phyloP scores from a whole-genome alignment of 92 coral and sea anemone genomes.

The Pocillopora grandis region DNA sequence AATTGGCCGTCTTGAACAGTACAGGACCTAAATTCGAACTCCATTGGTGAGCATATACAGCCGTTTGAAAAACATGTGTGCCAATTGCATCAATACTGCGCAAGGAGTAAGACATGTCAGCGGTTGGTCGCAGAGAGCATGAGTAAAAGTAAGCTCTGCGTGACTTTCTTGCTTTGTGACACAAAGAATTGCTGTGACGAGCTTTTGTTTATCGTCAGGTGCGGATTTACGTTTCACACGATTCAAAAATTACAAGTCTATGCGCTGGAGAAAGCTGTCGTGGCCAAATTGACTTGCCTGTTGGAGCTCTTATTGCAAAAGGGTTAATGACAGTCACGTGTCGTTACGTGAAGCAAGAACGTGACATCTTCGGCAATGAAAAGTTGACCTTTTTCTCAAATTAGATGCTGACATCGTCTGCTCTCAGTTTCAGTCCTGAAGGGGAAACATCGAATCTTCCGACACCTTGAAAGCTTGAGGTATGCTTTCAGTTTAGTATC shows the following conservation, averaged over 20 bases:
- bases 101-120: slow-evolving; percentile 3
- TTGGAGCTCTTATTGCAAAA: background rate
- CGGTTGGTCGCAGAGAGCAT: background rate
- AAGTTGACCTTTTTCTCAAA: background rate
- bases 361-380: slow-evolving; percentile 10
- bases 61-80: background rate
- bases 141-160: slow-evolving; percentile 2
- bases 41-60: slow-evolving; percentile 7
- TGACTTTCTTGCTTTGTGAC: background rate
- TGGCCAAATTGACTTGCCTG: background rate
- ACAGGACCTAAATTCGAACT: background rate
- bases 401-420: slow-evolving; percentile 1
- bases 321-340: background rate
- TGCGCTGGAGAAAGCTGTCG: background rate
- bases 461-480: background rate
- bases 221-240: slow-evolving; percentile 1
- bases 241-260: background rate
- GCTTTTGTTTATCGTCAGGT: background rate
- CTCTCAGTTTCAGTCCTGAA: background rate
- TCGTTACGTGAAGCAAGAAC: slow-evolving; percentile 10
- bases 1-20: slow-evolving; percentile 75
- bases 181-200: slow-evolving; percentile 13
- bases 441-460: slow-evolving; percentile 11
- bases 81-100: background rate
- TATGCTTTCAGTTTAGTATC: background rate